Evolutionary conservation across 2,888 invertebrate genomes (phyloP).

Genomic region (Penaeus monodon): DNA sequence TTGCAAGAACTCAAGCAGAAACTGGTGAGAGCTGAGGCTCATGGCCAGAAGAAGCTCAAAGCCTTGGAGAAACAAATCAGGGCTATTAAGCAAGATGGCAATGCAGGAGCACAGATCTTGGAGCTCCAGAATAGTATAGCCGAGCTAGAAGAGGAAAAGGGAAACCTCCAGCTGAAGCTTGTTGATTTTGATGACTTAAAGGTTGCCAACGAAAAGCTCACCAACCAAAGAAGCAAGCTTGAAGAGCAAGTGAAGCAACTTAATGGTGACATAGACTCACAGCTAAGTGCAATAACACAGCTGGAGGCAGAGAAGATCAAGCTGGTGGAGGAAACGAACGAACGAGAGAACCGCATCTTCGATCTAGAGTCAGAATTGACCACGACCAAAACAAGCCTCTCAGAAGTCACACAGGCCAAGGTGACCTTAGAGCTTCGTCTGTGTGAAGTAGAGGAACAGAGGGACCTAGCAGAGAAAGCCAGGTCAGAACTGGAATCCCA

Average conservation of each 20-base stretch:
- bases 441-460: slow-evolving; percentile 83
- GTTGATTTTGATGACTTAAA: slow-evolving; percentile 80
- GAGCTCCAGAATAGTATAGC: slow-evolving; percentile 74
- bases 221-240: slow-evolving; percentile 51
- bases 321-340: slow-evolving; percentile 75
- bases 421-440: slow-evolving; percentile 84
- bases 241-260: slow-evolving; percentile 65
- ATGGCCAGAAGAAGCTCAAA: slow-evolving; percentile 77
- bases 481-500: slow-evolving; percentile 74
- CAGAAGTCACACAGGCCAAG: slow-evolving; percentile 70
- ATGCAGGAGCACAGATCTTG: slow-evolving; percentile 66
- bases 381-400: slow-evolving; percentile 16
- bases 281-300: slow-evolving; percentile 75
- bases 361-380: slow-evolving; percentile 56
- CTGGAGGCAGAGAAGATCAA: slow-evolving; percentile 79
- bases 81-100: slow-evolving; percentile 69
- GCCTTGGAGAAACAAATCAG: slow-evolving; percentile 80
- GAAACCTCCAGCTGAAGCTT: slow-evolving; percentile 87
- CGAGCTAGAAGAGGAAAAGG: slow-evolving; percentile 91
- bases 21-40: slow-evolving; percentile 62
- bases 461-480: slow-evolving; percentile 75
- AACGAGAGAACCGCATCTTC: slow-evolving; percentile 55
- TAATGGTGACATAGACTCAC: slow-evolving; percentile 70
- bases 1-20: slow-evolving; percentile 63
- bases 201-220: slow-evolving; percentile 42